phyloP scores from a whole-genome alignment of 2,888 invertebrate genomes.

The Conus canariensis region DNA sequence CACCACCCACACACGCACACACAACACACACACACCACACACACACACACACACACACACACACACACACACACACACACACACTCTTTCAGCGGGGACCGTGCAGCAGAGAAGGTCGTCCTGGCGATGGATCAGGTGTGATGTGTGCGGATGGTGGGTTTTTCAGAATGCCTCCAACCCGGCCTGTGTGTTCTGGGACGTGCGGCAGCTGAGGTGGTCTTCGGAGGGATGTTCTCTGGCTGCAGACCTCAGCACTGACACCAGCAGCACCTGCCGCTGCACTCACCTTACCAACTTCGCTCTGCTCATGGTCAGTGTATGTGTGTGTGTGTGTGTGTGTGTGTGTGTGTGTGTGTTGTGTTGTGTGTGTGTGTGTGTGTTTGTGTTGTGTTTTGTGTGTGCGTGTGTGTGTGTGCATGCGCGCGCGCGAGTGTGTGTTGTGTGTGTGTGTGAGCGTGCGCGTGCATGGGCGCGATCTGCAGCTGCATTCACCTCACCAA shows the following conservation, averaged over 20 bases:
- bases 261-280: slow-evolving; percentile 66
- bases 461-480: too few relatives aligned
- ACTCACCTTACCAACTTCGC: slow-evolving; percentile 74
- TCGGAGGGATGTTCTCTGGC: slow-evolving; percentile 61
- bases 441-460: too few relatives aligned
- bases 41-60: too few relatives aligned
- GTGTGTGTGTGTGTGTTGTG: not conserved
- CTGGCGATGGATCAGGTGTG: too few relatives aligned
- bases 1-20: too few relatives aligned
- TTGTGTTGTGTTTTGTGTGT: not conserved
- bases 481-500: too few relatives aligned
- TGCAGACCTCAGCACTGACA: slow-evolving; percentile 41
- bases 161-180: slow-evolving; percentile 91
- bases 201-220: slow-evolving; percentile 76
- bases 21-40: too few relatives aligned
- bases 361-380: not conserved
- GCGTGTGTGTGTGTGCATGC: not conserved
- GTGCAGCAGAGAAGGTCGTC: too few relatives aligned
- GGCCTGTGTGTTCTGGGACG: slow-evolving; percentile 96
- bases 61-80: too few relatives aligned
- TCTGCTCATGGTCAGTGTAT: slow-evolving; percentile 59
- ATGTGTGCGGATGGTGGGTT: too few relatives aligned
- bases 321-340: not conserved
- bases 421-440: too few relatives aligned
- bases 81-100: too few relatives aligned